phyloP scores from a whole-genome alignment of 2,888 invertebrate genomes.

The Margaritifera margaritifera region DNA sequence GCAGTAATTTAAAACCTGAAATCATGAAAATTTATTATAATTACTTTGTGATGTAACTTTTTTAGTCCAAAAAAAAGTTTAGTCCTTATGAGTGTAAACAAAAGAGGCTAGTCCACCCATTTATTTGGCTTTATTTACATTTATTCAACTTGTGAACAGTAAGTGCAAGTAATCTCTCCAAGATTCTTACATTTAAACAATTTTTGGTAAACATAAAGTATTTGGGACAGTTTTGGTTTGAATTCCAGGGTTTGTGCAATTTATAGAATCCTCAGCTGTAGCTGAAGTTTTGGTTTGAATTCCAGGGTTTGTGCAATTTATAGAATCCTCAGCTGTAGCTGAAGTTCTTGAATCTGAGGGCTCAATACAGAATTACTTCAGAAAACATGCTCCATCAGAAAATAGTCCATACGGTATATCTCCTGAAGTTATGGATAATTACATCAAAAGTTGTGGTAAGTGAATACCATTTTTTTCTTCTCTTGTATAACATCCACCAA shows the following conservation, averaged over 20 bases:
- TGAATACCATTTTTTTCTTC: conserved; percentile 2
- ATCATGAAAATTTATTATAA: too few species aligned
- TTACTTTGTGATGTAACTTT: too few species aligned
- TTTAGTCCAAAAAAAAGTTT: too few species aligned
- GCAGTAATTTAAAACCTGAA: too few species aligned
- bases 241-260: conserved; percentile 88
- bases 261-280: conserved; percentile 92
- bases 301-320: conserved; percentile 91
- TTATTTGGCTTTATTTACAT: background rate
- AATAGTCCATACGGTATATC: conserved; percentile 91
- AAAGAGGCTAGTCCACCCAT: background rate
- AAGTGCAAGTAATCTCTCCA: background rate
- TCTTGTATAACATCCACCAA: background rate
- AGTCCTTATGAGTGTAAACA: too few species aligned
- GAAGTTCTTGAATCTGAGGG: conserved; percentile 84
- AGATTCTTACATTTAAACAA: background rate
- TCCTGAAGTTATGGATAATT: conserved; percentile 97
- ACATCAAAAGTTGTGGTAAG: conserved; percentile 83
- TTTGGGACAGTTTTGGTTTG: too few species aligned
- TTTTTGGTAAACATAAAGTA: background rate
- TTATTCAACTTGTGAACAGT: background rate
- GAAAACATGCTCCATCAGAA: conserved; percentile 91
- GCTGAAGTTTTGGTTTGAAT: conserved; percentile 85
- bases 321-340: conserved; percentile 93
- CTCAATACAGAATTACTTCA: conserved; percentile 93